Base-by-base conservation (phyloP, 1,140 invertebrate genomes). In the Drosophila arizonae region DNA sequence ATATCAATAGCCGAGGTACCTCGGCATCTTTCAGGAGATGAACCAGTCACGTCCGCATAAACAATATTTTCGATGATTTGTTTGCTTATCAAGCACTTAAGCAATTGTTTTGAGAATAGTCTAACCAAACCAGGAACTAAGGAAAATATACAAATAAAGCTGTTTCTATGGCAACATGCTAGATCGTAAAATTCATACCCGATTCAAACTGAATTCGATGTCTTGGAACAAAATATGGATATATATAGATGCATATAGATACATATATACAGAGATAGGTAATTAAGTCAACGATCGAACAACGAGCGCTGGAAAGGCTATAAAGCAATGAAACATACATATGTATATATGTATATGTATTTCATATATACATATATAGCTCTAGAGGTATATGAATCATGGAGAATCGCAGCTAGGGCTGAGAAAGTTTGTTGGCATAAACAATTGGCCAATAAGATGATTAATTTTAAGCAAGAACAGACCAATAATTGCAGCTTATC, bases 81-180 rank as follows among this genome's bases (percentile, higher is more conserved):
- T 80, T 87, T 87, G 78, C 76, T 89, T 76, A 75, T 73, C 85
- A 73, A 81, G 70, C 67, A 74, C 73, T 87, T 78, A 39, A 30
- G 41, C 45, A 58, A 76, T 87, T 80, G 87, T 90, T 85, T 76
- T 73, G 61, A 72, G 68, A 72, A 64, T 62, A 71, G 61, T 72
- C 64, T 60, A 77, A 48, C 52, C 62, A 21, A 72, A 17, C 58
- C 58, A 62, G 21, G 24, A 21, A 54, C 48, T 36, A 70, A 72
- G 45, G 26, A 21, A 55, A 72, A 54, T 58, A 77, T 13, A 77
- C 45, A 73, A 68, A 64, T 55, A 60, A 48, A 64, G 39, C 77
- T 66, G 73, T 17, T 6, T 8, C 43, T 6, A 55, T 43, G 50
- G 51, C 62, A 55, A 63, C 57, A 30, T 10, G 68, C 17, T 52